Conservation (phyloP, 2,113 vertebrate species). For the Ibidorhyncha struthersii region DNA sequence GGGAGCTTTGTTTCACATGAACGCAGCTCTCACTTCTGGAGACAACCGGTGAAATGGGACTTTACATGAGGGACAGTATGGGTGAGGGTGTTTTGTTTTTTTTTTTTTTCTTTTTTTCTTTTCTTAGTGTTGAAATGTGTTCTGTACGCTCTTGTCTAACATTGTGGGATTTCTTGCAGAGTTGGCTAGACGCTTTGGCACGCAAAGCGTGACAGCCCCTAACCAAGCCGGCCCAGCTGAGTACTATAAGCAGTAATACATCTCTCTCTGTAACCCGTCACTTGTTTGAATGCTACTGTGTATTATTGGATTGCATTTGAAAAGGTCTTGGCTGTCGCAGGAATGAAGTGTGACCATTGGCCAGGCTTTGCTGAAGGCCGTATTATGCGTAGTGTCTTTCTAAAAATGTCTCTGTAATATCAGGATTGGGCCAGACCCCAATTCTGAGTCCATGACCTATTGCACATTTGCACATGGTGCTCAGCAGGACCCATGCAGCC, state of each 20-base stretch:
- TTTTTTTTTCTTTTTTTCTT: no score
- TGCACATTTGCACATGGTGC: conserved; percentile 32
- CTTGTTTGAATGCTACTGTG: conserved; percentile 61
- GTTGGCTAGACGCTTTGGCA: conserved; percentile 68
- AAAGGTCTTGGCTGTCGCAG: conserved; percentile 55
- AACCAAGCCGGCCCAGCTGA: conserved; percentile 43
- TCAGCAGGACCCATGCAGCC: conserved; percentile 34
- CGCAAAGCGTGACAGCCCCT: conserved; percentile 46
- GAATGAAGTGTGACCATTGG: conserved; percentile 69
- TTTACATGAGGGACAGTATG: background rate
- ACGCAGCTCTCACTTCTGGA: background rate
- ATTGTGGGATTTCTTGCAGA: conserved; percentile 61
- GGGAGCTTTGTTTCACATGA: conserved; percentile 27
- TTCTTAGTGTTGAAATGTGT: background rate
- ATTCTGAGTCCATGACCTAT: conserved; percentile 48
- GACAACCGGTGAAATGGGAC: background rate
- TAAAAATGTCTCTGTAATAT: conserved; percentile 59
- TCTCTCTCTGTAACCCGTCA: conserved; percentile 53
- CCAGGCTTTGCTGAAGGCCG: conserved; percentile 33
- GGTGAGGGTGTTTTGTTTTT: background rate
- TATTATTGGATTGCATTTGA: conserved; percentile 55
- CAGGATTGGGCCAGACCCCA: conserved; percentile 43
- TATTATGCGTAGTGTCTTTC: conserved; percentile 32
- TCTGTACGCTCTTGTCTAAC: conserved; percentile 47
- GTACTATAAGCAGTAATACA: conserved; percentile 38